Evolutionary conservation across 2,888 invertebrate genomes (phyloP), one percentile per base, ranked within the genome.

Genomic region (Cheilosia vernalis): DNA sequence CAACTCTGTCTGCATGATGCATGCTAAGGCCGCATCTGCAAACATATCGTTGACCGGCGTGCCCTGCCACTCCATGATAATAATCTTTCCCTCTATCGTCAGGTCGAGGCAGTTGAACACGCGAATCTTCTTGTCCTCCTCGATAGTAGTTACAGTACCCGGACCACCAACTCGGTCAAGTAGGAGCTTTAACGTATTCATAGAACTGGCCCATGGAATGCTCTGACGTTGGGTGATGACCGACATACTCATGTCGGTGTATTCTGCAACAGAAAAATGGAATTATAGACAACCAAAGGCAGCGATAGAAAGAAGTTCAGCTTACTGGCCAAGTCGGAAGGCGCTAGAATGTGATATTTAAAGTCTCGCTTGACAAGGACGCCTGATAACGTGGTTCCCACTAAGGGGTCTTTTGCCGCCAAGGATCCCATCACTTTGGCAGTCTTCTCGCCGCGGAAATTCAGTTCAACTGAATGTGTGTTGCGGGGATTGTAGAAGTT

Each of bases 21-120:
- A 97, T 0, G 97, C 96, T 70, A 98, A 93, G 33, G 98, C 96
- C 33, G 99, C 97, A 93, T 99, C 99, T 33, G 99, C 99, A 92
- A 96, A 99, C 98, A 99, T 99, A 92, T 99, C 99, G 90, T 98
- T 96, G 56, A 98, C 96, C 0, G 99, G 98, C 90, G 96, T 97
- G 7, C 98, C 98, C 55, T 95, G 93, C 99, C 99, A 99, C 94
- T 98, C 98, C 78, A 99, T 93, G 0, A 96, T 95, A 33, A 98
- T 96, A 88, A 97, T 94, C 91, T 95, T 95, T 44, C 95, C 95
- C 87, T 98, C 97, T 17, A 98, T 93, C 0, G 94, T 94, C 44
- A 99, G 94, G 87, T 97, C 97, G 53, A 99, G 93, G 87, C 95
- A 95, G 88, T 95, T 95, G 92, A 98, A 98, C 6, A 98, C 96